Percentiles rank a stretch among this genome's conserved stretches.
phyloP scores from a whole-genome alignment of 1,140 invertebrate species.

The Drosophila azteca region DNA sequence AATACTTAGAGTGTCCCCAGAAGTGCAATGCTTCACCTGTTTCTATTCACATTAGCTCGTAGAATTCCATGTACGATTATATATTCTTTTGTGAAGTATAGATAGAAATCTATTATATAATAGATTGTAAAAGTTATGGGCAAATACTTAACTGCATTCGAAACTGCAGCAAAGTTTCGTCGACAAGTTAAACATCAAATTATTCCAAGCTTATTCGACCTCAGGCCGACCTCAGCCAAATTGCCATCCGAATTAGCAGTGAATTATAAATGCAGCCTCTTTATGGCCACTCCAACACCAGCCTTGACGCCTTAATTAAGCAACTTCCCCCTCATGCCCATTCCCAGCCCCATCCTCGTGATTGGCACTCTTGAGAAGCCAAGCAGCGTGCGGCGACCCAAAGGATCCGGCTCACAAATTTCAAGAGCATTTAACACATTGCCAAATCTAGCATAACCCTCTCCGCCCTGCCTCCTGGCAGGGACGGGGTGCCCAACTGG shows the following conservation, averaged over 20 bases:
- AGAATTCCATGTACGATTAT: no score
- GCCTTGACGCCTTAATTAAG: slow-evolving; percentile 79
- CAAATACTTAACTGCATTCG: no score
- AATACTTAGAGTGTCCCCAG: no score
- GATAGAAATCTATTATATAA: no score
- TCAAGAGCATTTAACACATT: slow-evolving; percentile 82
- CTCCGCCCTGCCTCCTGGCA: background rate
- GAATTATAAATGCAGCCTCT: slow-evolving; percentile 22
- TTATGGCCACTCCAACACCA: slow-evolving; percentile 29
- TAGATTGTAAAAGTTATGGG: no score
- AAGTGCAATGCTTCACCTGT: no score
- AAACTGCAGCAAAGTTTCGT: no score
- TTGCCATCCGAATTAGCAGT: slow-evolving; percentile 6
- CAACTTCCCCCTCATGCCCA: slow-evolving; percentile 32
- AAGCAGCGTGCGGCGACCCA: slow-evolving; percentile 37
- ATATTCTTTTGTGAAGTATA: no score
- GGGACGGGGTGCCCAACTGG: no score
- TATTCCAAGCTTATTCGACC: background rate
- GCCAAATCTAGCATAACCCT: slow-evolving; percentile 75
- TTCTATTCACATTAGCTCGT: no score
- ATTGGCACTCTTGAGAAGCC: slow-evolving; percentile 66
- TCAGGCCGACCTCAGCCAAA: background rate
- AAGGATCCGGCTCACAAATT: slow-evolving; percentile 48
- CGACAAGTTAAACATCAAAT: background rate
- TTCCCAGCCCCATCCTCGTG: background rate